Evolutionary conservation across 2,113 vertebrate genomes (phyloP).

Genomic region (Acanthisitta chloris): DNA sequence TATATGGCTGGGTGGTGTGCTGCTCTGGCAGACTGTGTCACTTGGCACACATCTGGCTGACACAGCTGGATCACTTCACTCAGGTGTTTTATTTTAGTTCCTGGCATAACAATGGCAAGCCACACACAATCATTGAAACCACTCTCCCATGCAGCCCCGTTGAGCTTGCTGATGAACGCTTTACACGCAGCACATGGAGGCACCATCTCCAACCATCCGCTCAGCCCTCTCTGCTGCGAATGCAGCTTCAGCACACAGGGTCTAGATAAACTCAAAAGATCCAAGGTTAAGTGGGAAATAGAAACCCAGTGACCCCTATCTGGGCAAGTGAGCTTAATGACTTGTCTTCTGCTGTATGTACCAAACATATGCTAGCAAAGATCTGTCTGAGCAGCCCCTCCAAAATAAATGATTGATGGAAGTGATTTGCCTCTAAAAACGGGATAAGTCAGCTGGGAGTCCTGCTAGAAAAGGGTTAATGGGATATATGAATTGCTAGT

Average conservation of each 20-base stretch:
- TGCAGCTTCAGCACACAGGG: constrained; percentile 21
- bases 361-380: constrained; percentile 1
- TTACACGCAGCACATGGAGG: background rate
- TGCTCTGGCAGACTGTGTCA: background rate
- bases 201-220: background rate
- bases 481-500: background rate
- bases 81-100: constrained; percentile 28
- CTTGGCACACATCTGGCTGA: constrained; percentile 32
- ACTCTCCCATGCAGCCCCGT: background rate
- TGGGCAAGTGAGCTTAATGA: constrained; percentile 57
- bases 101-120: background rate
- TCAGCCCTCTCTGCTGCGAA: constrained; percentile 17
- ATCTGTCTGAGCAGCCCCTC: constrained; percentile 8
- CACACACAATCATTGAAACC: background rate
- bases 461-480: constrained; percentile 65
- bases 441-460: background rate
- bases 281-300: constrained; percentile 67
- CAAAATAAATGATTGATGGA: constrained; percentile 30
- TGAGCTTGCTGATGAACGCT: background rate
- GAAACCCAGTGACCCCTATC: constrained; percentile 61
- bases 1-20: background rate
- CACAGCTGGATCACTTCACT: constrained; percentile 40
- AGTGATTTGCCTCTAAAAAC: constrained; percentile 17
- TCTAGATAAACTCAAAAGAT: constrained; percentile 60
- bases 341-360: constrained; percentile 16